These are phyloP conservation scores for Stenichneumon culpator DNA, from an alignment of 2,888 invertebrate species.

Conservation along the genomic window DNA sequence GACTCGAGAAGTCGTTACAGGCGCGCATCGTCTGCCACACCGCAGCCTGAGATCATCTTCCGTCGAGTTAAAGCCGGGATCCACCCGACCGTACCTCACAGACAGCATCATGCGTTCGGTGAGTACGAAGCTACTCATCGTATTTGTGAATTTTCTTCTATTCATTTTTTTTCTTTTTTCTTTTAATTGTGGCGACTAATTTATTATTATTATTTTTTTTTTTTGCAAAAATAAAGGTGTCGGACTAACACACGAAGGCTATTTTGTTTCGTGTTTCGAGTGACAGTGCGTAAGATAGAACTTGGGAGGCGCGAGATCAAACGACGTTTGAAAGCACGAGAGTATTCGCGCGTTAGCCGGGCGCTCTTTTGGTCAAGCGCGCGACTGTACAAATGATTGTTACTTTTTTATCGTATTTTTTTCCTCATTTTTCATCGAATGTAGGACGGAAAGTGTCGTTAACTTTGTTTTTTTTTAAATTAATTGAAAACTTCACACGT, in stretches of 20 bases:
- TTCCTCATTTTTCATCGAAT: conserved; percentile 13
- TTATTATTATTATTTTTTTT: conserved; percentile 5
- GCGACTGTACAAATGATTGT: conserved; percentile 9
- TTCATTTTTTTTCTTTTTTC: conserved; percentile 2
- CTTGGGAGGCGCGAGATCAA: conserved; percentile 36
- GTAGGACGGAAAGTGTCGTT: neutral
- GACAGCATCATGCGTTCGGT: conserved; percentile 85
- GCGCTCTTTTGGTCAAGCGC: conserved; percentile 36
- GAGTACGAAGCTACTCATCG: conserved; percentile 80
- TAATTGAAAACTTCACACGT: neutral
- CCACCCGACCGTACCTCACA: conserved; percentile 77
- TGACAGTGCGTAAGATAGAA: conserved; percentile 70
- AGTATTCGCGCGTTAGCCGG: conserved; percentile 19
- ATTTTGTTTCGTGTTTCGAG: conserved; percentile 52
- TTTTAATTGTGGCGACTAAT: neutral
- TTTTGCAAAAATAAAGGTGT: neutral
- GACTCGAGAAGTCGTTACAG: conserved; percentile 33
- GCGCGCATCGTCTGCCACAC: conserved; percentile 32
- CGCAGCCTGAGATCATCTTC: conserved; percentile 74
- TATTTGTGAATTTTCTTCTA: conserved; percentile 21
- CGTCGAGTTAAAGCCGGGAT: conserved; percentile 80
- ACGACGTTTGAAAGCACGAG: conserved; percentile 24
- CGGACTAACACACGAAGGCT: neutral
- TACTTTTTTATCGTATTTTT: conserved; percentile 20
- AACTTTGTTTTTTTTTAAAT: neutral